phyloP scores from a whole-genome alignment of 2,888 invertebrate species.

The Andrena chrysosceles region DNA sequence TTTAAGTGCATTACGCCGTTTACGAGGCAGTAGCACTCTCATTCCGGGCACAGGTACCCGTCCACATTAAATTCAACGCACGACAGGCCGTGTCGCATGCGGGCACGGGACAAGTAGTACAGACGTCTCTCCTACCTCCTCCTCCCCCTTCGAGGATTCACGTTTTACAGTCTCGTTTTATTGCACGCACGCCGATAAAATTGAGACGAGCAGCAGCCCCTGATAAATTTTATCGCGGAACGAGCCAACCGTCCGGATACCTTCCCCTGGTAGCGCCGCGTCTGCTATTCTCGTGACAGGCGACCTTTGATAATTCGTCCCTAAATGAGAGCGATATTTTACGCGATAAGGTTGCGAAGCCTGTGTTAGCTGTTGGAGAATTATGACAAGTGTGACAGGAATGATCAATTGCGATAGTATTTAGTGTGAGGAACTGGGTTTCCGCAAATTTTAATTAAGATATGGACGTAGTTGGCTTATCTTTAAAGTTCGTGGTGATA shows the following conservation, averaged over 20 bases:
- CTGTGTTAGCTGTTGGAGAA: background rate
- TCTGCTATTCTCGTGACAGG: background rate
- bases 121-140: constrained; percentile 7
- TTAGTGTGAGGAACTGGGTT: too few species aligned
- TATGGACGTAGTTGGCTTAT: too few species aligned
- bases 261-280: background rate
- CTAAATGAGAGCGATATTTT: background rate
- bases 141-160: constrained; percentile 1
- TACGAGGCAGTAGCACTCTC: constrained; percentile 50
- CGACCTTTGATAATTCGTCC: background rate
- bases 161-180: constrained; percentile 52
- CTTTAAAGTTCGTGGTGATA: too few species aligned
- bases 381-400: background rate
- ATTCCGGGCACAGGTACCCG: constrained; percentile 51
- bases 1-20: constrained; percentile 66
- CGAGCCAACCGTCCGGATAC: constrained; percentile 30
- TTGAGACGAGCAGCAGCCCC: constrained; percentile 21
- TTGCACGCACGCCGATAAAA: constrained; percentile 50
- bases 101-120: constrained; percentile 62
- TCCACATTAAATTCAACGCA: constrained; percentile 71
- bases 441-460: too few species aligned
- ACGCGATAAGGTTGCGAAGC: background rate
- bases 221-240: constrained; percentile 50
- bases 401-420: background rate
- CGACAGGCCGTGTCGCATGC: constrained; percentile 70